Conservation (phyloP, 2,113 vertebrate species). For the Riparia riparia region DNA sequence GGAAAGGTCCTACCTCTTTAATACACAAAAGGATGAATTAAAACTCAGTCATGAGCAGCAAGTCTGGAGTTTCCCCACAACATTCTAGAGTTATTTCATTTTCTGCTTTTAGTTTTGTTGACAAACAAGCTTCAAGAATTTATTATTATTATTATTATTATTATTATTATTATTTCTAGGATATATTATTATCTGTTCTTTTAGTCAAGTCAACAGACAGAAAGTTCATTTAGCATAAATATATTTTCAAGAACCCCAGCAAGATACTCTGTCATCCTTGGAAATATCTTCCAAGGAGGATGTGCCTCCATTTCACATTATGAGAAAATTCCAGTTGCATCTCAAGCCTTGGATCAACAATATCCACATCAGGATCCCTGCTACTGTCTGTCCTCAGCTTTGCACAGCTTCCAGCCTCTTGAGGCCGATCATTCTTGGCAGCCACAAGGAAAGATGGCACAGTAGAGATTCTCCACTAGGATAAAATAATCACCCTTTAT, state of each 20-base stretch:
- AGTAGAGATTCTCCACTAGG: not conserved
- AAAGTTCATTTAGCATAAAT: not conserved
- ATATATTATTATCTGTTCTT: not conserved
- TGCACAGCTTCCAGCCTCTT: not conserved
- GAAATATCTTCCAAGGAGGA: not conserved
- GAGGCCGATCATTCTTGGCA: not conserved
- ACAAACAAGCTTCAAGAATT: not conserved
- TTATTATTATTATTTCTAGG: not conserved
- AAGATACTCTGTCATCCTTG: not conserved
- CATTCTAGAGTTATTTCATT: not conserved
- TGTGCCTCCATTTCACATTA: not conserved
- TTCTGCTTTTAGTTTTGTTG: not conserved
- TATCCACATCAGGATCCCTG: not conserved
- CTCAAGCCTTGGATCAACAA: not conserved
- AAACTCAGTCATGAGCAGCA: not conserved
- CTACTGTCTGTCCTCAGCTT: not conserved
- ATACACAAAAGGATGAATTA: not conserved
- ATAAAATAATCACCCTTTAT: not conserved
- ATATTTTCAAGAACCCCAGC: not conserved
- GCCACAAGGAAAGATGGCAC: not conserved
- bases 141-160: not conserved
- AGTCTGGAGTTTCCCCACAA: not conserved
- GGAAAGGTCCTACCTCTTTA: not conserved
- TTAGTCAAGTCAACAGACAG: not conserved
- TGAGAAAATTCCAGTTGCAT: not conserved